These are phyloP conservation scores for Brachionus calyciflorus DNA, from an alignment of 1,140 invertebrate species.

Conservation along the genomic window DNA sequence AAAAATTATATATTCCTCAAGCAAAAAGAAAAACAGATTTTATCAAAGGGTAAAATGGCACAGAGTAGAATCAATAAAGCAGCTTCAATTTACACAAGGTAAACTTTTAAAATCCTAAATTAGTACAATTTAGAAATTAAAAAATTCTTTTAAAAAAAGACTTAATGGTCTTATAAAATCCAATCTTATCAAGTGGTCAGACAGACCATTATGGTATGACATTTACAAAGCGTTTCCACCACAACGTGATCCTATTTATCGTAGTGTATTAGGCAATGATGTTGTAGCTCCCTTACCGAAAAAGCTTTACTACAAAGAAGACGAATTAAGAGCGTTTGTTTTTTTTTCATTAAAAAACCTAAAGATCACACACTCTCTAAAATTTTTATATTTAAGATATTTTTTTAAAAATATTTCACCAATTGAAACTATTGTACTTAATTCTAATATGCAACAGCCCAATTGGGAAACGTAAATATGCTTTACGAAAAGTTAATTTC, in stretches of 20 bases:
- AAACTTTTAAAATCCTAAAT: neutral
- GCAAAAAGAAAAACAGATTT: too few species aligned
- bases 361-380: too few species aligned
- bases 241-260: conserved; percentile 70
- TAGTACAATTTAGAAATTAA: neutral
- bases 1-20: too few species aligned
- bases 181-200: conserved; percentile 70
- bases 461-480: conserved; percentile 42
- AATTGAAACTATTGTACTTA: conserved; percentile 23
- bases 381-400: too few species aligned
- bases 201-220: conserved; percentile 80
- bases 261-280: conserved; percentile 64
- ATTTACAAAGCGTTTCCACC: conserved; percentile 80
- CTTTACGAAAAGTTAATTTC: neutral
- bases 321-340: conserved; percentile 75
- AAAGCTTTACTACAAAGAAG: conserved; percentile 77
- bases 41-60: too few species aligned
- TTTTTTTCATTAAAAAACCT: too few species aligned
- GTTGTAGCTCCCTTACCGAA: conserved; percentile 56
- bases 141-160: conserved; percentile 63
- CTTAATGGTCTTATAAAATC: conserved; percentile 70
- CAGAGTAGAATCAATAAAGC: conserved; percentile 43
- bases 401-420: conserved; percentile 24
- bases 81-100: conserved; percentile 37
- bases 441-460: neutral